Evolutionary conservation across 1,140 invertebrate species (phyloP).

Genomic region (Drosophila ironensis): DNA sequence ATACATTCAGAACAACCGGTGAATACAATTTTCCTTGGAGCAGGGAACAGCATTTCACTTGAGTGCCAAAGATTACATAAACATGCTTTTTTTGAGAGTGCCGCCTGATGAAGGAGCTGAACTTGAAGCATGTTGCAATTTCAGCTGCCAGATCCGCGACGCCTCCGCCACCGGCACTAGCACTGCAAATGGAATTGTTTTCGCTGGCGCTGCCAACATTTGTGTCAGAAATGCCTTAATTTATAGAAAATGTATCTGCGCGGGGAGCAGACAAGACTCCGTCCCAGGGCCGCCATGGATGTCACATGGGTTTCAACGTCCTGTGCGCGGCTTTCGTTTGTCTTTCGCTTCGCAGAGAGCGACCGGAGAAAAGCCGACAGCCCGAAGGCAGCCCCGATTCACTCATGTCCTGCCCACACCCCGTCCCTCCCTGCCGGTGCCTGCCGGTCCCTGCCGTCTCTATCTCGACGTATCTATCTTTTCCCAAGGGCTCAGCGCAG

Average conservation of each 20-base stretch:
- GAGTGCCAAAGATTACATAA: background rate
- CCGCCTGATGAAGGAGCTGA: conserved; percentile 1
- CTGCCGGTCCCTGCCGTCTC: background rate
- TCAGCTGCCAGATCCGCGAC: conserved; percentile 31
- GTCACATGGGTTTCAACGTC: conserved; percentile 48
- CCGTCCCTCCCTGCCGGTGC: background rate
- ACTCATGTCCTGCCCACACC: background rate
- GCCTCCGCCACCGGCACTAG: conserved; percentile 24
- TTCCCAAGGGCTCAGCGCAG: conserved; percentile 33
- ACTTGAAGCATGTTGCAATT: conserved; percentile 43
- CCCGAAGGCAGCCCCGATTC: conserved; percentile 16
- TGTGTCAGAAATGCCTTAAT: conserved; percentile 63
- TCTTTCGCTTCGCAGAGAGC: conserved; percentile 47
- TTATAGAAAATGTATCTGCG: conserved; percentile 70
- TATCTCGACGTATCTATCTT: conserved; percentile 18
- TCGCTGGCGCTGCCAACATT: conserved; percentile 38
- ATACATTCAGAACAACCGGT: too few species aligned
- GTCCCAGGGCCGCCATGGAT: conserved; percentile 17
- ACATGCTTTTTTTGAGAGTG: background rate
- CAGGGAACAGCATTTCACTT: too few species aligned
- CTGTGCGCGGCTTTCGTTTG: conserved; percentile 54
- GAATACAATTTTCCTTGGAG: too few species aligned
- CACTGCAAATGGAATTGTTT: conserved; percentile 70
- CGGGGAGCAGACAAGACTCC: conserved; percentile 29
- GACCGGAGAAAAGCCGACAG: conserved; percentile 4